Conservation (phyloP, 2,888 invertebrate species). For the Campopleginae sp. region DNA sequence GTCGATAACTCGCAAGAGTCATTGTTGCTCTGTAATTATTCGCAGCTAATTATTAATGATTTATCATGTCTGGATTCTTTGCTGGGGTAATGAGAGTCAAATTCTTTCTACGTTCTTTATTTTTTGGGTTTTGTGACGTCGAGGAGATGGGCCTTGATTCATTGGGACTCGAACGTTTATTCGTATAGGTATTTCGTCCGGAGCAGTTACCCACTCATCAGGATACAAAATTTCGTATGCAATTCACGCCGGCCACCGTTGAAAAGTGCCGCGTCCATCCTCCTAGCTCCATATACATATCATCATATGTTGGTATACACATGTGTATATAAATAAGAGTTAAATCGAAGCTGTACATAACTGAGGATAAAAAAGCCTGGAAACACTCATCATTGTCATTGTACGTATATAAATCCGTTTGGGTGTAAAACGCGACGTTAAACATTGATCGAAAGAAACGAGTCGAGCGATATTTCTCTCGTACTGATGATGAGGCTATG, state of each 20-base stretch:
- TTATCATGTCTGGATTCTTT: conserved; percentile 12
- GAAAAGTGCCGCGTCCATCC: conserved; percentile 35
- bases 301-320: not conserved
- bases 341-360: conserved; percentile 46
- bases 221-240: conserved; percentile 61
- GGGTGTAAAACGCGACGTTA: conserved; percentile 51
- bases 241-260: conserved; percentile 57
- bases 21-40: conserved; percentile 12
- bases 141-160: not conserved
- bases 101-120: conserved; percentile 19
- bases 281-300: not conserved
- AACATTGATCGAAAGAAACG: conserved; percentile 57
- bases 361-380: conserved; percentile 59
- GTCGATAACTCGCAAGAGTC: not conserved
- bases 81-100: conserved; percentile 17
- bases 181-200: not conserved
- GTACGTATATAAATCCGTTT: conserved; percentile 33
- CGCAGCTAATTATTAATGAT: conserved; percentile 38
- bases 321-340: conserved; percentile 13
- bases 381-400: conserved; percentile 63
- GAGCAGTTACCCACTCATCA: conserved; percentile 32
- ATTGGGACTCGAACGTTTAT: not conserved
- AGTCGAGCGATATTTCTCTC: conserved; percentile 44
- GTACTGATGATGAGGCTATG: conserved; percentile 48
- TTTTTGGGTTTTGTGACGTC: conserved; percentile 23